These are phyloP conservation scores for Phymorhynchus buccinoides DNA, from an alignment of 1,140 invertebrate genomes.

Conservation along the genomic window DNA sequence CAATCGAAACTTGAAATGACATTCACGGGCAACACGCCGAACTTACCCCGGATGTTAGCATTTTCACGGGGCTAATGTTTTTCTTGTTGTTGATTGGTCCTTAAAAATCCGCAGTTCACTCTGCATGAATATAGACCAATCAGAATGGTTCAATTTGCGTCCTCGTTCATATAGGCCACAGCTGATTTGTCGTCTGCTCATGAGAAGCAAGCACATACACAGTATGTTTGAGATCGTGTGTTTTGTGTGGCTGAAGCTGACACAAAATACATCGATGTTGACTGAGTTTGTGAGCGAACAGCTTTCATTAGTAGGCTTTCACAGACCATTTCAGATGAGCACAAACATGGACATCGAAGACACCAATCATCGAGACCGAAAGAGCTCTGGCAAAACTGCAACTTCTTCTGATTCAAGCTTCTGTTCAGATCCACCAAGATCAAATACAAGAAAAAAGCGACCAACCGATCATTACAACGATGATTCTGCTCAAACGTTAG, in stretches of 20 bases:
- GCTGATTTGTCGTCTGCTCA: neutral
- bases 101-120: neutral
- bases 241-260: neutral
- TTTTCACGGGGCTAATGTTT: neutral
- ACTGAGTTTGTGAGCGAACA: neutral
- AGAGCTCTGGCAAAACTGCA: neutral
- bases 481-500: neutral
- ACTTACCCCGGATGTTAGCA: neutral
- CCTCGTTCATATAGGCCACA: neutral
- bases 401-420: neutral
- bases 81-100: neutral
- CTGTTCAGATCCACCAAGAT: neutral
- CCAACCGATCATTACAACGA: neutral
- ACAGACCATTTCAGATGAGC: neutral
- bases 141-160: neutral
- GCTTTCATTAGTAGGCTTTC: neutral
- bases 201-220: neutral
- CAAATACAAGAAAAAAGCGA: neutral
- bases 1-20: neutral
- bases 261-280: neutral
- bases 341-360: neutral
- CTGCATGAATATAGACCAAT: neutral
- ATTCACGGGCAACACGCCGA: neutral
- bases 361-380: neutral
- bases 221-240: neutral